A percentile compares a stretch with the other conserved stretches of the same genome.
phyloP scores from a whole-genome alignment of 1,140 invertebrate species.

The Theocolax elegans region DNA sequence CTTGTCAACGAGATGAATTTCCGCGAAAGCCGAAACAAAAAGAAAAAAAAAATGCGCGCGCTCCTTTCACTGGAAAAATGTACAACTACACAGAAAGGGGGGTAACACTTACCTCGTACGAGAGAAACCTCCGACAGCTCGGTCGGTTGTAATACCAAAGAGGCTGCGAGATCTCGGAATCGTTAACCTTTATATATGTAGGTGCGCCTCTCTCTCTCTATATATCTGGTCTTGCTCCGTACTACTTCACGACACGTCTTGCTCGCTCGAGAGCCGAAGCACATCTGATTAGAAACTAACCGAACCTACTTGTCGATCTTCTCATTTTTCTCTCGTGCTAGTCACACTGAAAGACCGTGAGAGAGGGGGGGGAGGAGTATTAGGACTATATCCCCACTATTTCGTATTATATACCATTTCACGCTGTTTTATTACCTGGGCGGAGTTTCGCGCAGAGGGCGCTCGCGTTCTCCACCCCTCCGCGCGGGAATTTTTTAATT shows the following conservation, averaged over 20 bases:
- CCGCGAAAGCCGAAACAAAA: not conserved
- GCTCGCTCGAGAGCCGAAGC: not conserved
- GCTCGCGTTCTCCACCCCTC: not conserved
- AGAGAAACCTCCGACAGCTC: too few relatives aligned
- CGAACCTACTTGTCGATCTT: not conserved
- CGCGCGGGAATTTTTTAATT: not conserved
- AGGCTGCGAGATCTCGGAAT: too few relatives aligned
- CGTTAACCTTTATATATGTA: too few relatives aligned
- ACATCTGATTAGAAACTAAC: slow-evolving; percentile 2
- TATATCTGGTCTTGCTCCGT: too few relatives aligned
- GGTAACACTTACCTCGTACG: too few relatives aligned
- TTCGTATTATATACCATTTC: too few relatives aligned
- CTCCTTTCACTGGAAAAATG: slow-evolving; percentile 19
- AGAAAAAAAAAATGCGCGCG: not conserved
- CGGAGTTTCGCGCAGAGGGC: not conserved
- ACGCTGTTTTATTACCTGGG: slow-evolving; percentile 3
- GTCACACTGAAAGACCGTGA: too few relatives aligned
- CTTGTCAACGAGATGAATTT: slow-evolving; percentile 5
- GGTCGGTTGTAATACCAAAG: too few relatives aligned
- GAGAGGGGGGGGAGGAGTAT: too few relatives aligned
- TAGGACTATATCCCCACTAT: too few relatives aligned
- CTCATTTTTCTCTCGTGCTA: not conserved
- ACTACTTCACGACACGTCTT: not conserved
- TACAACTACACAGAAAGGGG: too few relatives aligned
- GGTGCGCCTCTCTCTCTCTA: too few relatives aligned